A percentile compares a stretch with the other conserved stretches of the same genome.
phyloP scores from a whole-genome alignment of 2,113 vertebrate genomes.

The Lethenteron camtschaticum region DNA sequence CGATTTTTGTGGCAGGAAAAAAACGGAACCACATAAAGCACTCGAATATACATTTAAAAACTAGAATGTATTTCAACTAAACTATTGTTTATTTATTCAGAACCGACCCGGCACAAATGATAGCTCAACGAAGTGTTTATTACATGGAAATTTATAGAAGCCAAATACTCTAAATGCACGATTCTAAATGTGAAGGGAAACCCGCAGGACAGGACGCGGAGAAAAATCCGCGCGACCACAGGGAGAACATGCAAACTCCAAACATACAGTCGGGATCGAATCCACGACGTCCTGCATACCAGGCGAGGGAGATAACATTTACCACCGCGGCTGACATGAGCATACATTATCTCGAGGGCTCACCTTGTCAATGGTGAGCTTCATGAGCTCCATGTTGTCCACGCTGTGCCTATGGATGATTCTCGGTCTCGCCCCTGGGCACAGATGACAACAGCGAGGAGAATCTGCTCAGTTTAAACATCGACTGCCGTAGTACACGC shows the following conservation, averaged over 20 bases:
- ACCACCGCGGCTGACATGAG: neutral
- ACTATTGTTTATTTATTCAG: neutral
- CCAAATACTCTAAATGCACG: neutral
- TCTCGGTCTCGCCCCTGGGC: slow-evolving; percentile 41
- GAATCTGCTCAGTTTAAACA: neutral
- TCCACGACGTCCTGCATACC: neutral
- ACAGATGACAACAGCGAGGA: slow-evolving; percentile 10
- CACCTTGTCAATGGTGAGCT: slow-evolving; percentile 79
- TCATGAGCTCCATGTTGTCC: slow-evolving; percentile 94
- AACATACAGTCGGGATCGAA: no score
- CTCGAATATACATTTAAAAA: slow-evolving; percentile 12
- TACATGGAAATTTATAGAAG: neutral
- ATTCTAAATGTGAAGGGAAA: no score
- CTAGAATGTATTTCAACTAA: slow-evolving; percentile 3
- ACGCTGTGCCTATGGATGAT: slow-evolving; percentile 62
- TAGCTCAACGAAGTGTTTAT: neutral
- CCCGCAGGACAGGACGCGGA: no score
- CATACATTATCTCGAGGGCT: neutral
- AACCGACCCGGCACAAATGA: neutral
- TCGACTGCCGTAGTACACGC: slow-evolving; percentile 9
- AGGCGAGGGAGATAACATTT: neutral
- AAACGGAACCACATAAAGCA: neutral
- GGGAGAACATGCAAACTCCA: neutral
- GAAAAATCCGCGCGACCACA: slow-evolving; percentile 16
- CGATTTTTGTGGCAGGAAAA: neutral